Percentiles rank a stretch among this genome's conserved stretches.
Evolutionary conservation across 1,140 invertebrate species (phyloP).

Genomic region (Macrobrachium nipponense): DNA sequence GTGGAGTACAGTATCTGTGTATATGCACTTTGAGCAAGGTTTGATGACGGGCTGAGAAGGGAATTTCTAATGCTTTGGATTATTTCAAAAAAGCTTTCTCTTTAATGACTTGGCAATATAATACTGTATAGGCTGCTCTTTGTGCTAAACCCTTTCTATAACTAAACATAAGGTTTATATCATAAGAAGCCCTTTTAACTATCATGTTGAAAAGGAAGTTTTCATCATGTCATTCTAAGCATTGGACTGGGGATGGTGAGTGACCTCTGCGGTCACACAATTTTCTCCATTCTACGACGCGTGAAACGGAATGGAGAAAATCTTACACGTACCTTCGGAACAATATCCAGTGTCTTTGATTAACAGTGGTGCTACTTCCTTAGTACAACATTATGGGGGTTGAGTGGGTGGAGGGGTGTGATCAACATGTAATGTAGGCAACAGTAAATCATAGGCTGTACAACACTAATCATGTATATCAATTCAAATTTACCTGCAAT

Average conservation of each 20-base stretch:
- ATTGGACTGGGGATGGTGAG: no score
- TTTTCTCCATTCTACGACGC: no score
- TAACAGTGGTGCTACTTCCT: neutral
- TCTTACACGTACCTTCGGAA: no score
- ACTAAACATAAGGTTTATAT: conserved; percentile 21
- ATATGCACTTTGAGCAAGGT: conserved; percentile 59
- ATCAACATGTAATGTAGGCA: conserved; percentile 45
- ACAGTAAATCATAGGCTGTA: conserved; percentile 60
- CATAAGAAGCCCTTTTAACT: conserved; percentile 21
- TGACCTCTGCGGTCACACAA: no score
- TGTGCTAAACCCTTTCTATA: conserved; percentile 54
- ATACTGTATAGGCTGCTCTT: conserved; percentile 47
- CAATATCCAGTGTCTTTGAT: no score
- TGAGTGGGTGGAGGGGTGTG: conserved; percentile 36
- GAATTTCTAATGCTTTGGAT: conserved; percentile 29
- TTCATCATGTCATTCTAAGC: no score
- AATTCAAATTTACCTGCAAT: conserved; percentile 61
- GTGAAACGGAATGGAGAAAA: no score
- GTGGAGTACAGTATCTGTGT: conserved; percentile 31
- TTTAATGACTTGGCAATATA: conserved; percentile 13
- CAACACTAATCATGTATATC: conserved; percentile 61
- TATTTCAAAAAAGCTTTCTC: conserved; percentile 31
- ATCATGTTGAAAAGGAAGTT: neutral
- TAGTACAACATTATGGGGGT: conserved; percentile 12
- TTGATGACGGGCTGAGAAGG: conserved; percentile 44